Evolutionary conservation across 2,113 vertebrate species (phyloP).

Genomic region (Lycaon pictus): DNA sequence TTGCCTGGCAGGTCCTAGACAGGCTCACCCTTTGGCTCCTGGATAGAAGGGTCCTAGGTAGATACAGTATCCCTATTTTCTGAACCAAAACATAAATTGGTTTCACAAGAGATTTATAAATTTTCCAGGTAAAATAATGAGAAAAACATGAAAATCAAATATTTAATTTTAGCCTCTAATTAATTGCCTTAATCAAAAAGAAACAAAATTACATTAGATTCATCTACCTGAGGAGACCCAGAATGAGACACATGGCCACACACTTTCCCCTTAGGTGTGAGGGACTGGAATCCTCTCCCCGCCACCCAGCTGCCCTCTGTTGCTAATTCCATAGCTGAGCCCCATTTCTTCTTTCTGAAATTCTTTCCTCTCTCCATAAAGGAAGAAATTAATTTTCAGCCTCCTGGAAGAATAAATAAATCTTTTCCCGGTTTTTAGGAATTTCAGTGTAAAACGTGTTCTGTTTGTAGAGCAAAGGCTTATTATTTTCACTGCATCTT

Average conservation of each 20-base stretch:
- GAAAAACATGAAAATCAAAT: constrained; percentile 16
- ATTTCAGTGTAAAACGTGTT: neutral
- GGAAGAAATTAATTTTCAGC: neutral
- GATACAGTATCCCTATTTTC: neutral
- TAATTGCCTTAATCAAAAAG: neutral
- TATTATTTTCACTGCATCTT: neutral
- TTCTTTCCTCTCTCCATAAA: neutral
- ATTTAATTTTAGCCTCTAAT: constrained; percentile 15
- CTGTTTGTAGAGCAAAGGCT: neutral
- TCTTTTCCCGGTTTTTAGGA: neutral
- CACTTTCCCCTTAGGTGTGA: neutral
- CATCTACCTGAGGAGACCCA: neutral
- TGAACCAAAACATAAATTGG: neutral
- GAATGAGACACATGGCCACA: neutral
- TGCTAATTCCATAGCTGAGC: neutral
- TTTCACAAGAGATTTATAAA: neutral
- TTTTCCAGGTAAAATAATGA: constrained; percentile 47
- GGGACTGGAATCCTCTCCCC: neutral
- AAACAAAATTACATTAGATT: neutral
- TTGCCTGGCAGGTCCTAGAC: neutral
- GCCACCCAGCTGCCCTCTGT: rapidly evolving
- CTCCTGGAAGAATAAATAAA: neutral
- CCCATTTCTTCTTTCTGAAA: neutral
- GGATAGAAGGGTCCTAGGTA: neutral
- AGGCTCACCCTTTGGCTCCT: neutral